Evolutionary conservation across 2,888 invertebrate genomes (phyloP).

Genomic region (Micoletzkya japonica): DNA sequence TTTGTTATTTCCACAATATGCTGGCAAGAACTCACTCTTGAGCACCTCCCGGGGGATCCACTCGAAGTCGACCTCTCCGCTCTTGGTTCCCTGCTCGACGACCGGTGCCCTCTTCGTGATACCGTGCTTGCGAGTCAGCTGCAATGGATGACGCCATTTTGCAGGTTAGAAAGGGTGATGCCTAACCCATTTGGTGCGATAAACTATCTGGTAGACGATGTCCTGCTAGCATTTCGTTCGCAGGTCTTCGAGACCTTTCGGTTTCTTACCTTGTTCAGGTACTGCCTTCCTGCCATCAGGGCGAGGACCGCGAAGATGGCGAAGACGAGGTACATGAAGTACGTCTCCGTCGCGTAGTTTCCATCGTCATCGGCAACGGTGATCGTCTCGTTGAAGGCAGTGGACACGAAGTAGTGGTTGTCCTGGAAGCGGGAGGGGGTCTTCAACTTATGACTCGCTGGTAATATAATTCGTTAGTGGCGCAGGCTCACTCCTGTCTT

Average conservation of each 20-base stretch:
- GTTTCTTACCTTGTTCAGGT: constrained; percentile 62
- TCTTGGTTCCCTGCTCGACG: constrained; percentile 82
- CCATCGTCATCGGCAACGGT: constrained; percentile 93
- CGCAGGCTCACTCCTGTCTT: too few relatives aligned
- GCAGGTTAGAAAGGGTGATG: not conserved
- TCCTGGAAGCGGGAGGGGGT: constrained; percentile 66
- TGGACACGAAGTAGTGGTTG: constrained; percentile 77
- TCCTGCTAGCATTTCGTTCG: too few relatives aligned
- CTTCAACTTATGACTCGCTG: too few relatives aligned
- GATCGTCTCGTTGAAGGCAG: constrained; percentile 96
- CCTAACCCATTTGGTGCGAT: not conserved
- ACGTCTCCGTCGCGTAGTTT: constrained; percentile 92
- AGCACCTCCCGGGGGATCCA: constrained; percentile 86
- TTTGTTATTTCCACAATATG: not conserved
- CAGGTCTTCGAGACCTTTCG: too few relatives aligned
- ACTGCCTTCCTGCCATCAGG: constrained; percentile 71
- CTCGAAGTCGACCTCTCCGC: constrained; percentile 90
- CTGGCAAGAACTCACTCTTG: constrained; percentile 31
- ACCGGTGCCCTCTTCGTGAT: constrained; percentile 42
- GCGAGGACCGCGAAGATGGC: constrained; percentile 85
- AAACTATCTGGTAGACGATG: too few relatives aligned
- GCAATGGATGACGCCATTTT: constrained; percentile 28
- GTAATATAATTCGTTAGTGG: too few relatives aligned
- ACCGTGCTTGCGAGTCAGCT: constrained; percentile 59
- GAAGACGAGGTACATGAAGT: constrained; percentile 91